Conservation (phyloP, 2,113 vertebrate species). For the Cephalopholis sonnerati region DNA sequence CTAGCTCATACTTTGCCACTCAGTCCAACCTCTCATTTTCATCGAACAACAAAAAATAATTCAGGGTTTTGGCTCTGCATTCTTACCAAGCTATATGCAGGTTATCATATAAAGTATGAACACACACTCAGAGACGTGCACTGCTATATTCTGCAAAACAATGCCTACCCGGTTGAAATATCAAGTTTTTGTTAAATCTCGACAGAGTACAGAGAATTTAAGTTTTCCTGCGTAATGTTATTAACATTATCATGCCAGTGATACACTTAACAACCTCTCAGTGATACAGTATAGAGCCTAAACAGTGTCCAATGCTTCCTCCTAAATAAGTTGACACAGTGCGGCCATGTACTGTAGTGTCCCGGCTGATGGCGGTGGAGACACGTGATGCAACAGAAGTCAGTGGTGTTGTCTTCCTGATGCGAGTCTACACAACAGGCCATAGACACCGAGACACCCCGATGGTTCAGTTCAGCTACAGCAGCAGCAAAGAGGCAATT, state of each 20-base stretch:
- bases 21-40: too few relatives aligned
- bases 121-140: too few relatives aligned
- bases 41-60: too few relatives aligned
- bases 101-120: too few relatives aligned
- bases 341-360: neutral
- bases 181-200: too few relatives aligned
- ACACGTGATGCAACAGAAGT: constrained; percentile 33
- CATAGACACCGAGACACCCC: constrained; percentile 65
- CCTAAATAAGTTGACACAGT: neutral
- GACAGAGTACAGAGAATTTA: neutral
- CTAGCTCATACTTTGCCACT: too few relatives aligned
- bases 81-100: too few relatives aligned
- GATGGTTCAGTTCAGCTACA: constrained; percentile 67
- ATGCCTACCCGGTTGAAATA: too few relatives aligned
- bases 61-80: too few relatives aligned
- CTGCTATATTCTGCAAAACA: too few relatives aligned
- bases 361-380: constrained; percentile 27
- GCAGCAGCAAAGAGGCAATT: constrained; percentile 79
- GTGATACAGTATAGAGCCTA: neutral
- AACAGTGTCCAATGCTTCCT: neutral
- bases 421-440: constrained; percentile 54
- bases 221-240: too few relatives aligned
- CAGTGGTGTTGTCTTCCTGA: constrained; percentile 34
- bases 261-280: too few relatives aligned
- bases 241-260: neutral